Percentiles rank a stretch among this genome's conserved stretches.
phyloP scores from a whole-genome alignment of 1,140 invertebrate genomes.

The Euura lappo region DNA sequence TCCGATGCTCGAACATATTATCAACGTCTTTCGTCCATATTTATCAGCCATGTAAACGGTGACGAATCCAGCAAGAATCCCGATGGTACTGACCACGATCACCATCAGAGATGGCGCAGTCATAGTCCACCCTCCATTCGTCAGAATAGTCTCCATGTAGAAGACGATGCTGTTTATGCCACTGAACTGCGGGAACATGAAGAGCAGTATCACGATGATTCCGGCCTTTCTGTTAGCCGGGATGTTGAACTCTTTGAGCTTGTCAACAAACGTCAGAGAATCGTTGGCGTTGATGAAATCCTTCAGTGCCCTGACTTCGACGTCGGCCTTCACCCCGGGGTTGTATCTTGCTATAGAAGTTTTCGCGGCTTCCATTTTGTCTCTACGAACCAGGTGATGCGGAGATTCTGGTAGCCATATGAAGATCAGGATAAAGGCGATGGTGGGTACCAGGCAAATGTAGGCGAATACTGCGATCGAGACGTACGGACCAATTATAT shows the following conservation, averaged over 20 bases:
- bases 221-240: constrained; percentile 64
- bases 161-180: constrained; percentile 75
- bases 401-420: constrained; percentile 78
- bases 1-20: constrained; percentile 66
- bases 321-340: constrained; percentile 28
- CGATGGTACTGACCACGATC: constrained; percentile 34
- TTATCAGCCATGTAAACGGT: constrained; percentile 70
- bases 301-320: constrained; percentile 37
- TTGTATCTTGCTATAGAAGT: constrained; percentile 42
- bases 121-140: constrained; percentile 57
- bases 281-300: constrained; percentile 34
- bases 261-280: constrained; percentile 39
- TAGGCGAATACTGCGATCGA: constrained; percentile 64
- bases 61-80: constrained; percentile 64
- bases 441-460: constrained; percentile 63
- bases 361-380: constrained; percentile 65
- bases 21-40: constrained; percentile 68
- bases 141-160: constrained; percentile 74
- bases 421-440: constrained; percentile 66
- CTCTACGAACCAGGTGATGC: constrained; percentile 67
- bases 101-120: constrained; percentile 46
- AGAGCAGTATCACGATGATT: constrained; percentile 67
- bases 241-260: constrained; percentile 22
- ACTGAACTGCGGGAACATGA: constrained; percentile 73
- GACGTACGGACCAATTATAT: constrained; percentile 68